Percentiles rank a stretch among this genome's conserved stretches.
phyloP scores from a whole-genome alignment of 2,888 invertebrate genomes.

The Harpalus rufipes region DNA sequence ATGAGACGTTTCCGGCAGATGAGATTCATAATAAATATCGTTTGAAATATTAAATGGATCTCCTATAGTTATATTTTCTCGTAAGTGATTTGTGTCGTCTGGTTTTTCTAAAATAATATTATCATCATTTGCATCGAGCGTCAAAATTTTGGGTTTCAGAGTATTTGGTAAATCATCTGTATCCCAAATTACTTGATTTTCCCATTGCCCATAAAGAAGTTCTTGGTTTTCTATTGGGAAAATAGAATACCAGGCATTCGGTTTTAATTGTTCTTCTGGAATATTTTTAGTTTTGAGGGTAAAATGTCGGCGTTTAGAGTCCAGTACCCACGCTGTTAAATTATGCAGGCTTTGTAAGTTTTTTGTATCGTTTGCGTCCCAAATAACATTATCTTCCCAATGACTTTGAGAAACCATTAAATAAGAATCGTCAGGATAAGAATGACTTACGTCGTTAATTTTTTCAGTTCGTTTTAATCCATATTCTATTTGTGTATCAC shows the following conservation, averaged over 20 bases:
- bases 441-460: no score
- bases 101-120: constrained; percentile 97
- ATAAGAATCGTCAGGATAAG: constrained; percentile 92
- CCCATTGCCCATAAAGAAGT: constrained; percentile 96
- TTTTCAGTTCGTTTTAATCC: no score
- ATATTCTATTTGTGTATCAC: no score
- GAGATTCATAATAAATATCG: constrained; percentile 96
- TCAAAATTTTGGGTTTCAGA: constrained; percentile 95
- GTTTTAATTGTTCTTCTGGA: no score
- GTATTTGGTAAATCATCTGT: constrained; percentile 91
- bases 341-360: constrained; percentile 76
- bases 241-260: constrained; percentile 93
- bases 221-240: constrained; percentile 99
- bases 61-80: constrained; percentile 94
- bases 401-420: constrained; percentile 97
- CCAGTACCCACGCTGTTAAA: no score
- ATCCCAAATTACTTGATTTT: constrained; percentile 99
- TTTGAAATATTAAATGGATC: constrained; percentile 99
- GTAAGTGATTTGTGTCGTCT: constrained; percentile 96
- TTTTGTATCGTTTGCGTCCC: constrained; percentile 98
- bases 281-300: no score
- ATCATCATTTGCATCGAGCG: constrained; percentile 98
- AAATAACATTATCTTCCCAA: constrained; percentile 99
- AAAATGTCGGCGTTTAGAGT: no score
- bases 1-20: constrained; percentile 88